These are phyloP conservation scores for Heteractis magnifica DNA, from an alignment of 92 coral and sea anemone species.

Conservation along the genomic window DNA sequence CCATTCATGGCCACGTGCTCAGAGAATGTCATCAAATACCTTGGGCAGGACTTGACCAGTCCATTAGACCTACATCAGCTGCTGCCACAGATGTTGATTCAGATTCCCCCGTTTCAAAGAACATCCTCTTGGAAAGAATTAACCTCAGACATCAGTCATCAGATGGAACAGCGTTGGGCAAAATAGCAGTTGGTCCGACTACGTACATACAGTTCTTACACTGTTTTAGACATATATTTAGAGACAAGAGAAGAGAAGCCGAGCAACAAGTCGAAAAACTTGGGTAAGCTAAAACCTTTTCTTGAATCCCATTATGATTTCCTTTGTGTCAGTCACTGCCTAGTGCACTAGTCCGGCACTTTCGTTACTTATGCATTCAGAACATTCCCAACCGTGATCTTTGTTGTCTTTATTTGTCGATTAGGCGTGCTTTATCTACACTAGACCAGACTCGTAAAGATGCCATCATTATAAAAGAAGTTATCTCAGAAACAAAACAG, in stretches of 20 bases:
- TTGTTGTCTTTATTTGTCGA: background rate
- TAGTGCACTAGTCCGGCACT: too few species aligned
- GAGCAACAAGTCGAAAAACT: constrained; percentile 66
- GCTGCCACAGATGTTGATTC: constrained; percentile 46
- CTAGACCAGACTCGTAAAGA: constrained; percentile 91
- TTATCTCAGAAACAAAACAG: constrained; percentile 79
- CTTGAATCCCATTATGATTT: too few species aligned
- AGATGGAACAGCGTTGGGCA: constrained; percentile 60
- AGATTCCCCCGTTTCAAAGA: constrained; percentile 64
- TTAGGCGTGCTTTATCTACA: constrained; percentile 78
- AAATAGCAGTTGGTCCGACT: constrained; percentile 89
- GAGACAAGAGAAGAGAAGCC: constrained; percentile 71
- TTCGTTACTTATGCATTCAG: too few species aligned
- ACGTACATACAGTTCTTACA: constrained; percentile 89
- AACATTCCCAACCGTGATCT: background rate
- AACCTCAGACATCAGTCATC: constrained; percentile 70
- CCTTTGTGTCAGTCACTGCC: too few species aligned
- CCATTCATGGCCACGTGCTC: constrained; percentile 90
- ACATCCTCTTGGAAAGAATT: constrained; percentile 76
- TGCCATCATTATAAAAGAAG: constrained; percentile 78
- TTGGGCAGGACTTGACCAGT: constrained; percentile 80
- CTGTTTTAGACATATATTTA: constrained; percentile 89
- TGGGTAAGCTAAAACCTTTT: constrained; percentile 45
- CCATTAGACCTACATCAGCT: constrained; percentile 40
- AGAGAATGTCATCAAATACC: constrained; percentile 96